These are phyloP conservation scores for Quiscalus mexicanus DNA, from an alignment of 2,113 vertebrate species.

Conservation along the genomic window DNA sequence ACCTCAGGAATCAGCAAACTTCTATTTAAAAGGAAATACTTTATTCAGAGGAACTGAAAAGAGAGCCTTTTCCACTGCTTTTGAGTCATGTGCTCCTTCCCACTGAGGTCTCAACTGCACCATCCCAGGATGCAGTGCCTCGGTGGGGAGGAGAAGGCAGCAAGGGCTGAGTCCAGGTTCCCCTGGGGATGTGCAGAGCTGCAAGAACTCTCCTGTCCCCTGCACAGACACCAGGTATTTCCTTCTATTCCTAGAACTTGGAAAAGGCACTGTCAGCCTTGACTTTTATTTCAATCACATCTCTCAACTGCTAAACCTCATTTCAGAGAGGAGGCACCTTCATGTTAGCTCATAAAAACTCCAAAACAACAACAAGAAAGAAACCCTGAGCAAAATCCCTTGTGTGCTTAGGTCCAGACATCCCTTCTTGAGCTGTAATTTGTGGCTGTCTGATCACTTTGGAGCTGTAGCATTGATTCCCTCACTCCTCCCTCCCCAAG, in stretches of 20 bases:
- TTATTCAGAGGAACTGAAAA: background rate
- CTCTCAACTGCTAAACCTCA: background rate
- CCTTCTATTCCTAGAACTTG: background rate
- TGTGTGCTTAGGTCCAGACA: slow-evolving; percentile 8
- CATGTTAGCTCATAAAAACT: background rate
- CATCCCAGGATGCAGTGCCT: background rate
- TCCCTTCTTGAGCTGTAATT: background rate
- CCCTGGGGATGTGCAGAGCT: background rate
- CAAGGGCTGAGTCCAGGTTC: background rate
- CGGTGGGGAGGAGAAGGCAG: background rate
- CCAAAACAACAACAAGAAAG: background rate
- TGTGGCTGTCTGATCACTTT: slow-evolving; percentile 33
- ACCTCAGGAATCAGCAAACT: background rate
- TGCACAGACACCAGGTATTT: background rate
- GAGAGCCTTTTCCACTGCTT: background rate
- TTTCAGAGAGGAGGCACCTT: background rate
- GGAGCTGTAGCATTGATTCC: background rate
- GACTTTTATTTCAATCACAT: background rate
- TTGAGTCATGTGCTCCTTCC: background rate
- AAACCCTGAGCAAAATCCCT: background rate
- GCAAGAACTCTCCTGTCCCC: background rate
- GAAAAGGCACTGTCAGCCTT: background rate
- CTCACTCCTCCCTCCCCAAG: background rate
- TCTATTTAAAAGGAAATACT: background rate
- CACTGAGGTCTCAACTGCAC: background rate